Percentiles rank a stretch among this genome's conserved stretches.
These are phyloP conservation scores for Germaria angustata DNA, from an alignment of 2,888 invertebrate species.

Conservation along the genomic window DNA sequence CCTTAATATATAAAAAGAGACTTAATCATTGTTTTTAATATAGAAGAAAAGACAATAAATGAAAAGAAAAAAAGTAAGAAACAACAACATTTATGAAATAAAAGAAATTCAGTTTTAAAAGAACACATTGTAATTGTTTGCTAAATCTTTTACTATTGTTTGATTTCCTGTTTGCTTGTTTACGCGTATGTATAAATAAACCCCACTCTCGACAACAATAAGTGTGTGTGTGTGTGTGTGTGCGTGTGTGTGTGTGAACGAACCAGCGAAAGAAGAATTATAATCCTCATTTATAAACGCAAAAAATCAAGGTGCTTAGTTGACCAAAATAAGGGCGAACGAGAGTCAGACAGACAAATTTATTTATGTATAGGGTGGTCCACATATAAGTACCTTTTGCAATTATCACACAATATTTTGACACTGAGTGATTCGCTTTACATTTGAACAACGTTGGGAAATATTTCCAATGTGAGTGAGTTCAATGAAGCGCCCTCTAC, in stretches of 20 bases:
- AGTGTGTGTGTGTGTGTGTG: no score
- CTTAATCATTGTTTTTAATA: slow-evolving; percentile 25
- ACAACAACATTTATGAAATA: slow-evolving; percentile 19
- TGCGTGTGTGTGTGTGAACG: slow-evolving; percentile 16
- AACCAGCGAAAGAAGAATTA: background rate
- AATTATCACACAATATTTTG: no score
- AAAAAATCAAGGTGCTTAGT: slow-evolving; percentile 14
- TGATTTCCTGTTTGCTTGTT: slow-evolving; percentile 32
- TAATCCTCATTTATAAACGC: slow-evolving; percentile 4
- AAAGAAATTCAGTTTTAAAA: slow-evolving; percentile 42
- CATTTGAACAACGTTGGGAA: no score
- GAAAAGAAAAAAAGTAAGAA: slow-evolving; percentile 11
- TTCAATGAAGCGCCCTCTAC: no score
- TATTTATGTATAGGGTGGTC: no score
- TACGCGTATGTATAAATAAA: no score
- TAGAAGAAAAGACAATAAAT: slow-evolving; percentile 20
- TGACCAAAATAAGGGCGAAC: slow-evolving; percentile 26
- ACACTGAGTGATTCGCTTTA: no score
- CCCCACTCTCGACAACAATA: background rate
- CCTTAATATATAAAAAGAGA: slow-evolving; percentile 19
- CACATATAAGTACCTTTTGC: no score
- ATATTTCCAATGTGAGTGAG: no score
- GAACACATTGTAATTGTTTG: slow-evolving; percentile 59
- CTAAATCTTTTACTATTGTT: slow-evolving; percentile 51
- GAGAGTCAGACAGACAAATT: background rate